Evolutionary conservation across 2,113 vertebrate genomes (phyloP), one percentile per base, ranked within the genome.

Genomic region (Antigone vipio): DNA sequence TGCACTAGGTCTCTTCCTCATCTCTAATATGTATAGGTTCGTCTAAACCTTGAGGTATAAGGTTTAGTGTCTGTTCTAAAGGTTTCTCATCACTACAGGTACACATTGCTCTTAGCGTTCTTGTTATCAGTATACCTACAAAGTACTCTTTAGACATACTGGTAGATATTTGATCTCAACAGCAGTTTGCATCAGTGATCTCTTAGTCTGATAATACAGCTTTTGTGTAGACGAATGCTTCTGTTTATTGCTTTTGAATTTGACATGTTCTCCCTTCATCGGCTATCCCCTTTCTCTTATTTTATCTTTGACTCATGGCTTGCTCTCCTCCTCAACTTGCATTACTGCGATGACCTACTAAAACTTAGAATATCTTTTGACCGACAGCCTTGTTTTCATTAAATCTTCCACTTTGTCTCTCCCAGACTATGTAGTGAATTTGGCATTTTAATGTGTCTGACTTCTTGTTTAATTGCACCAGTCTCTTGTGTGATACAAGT

Each of bases 401-500:
- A 94, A 88, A 68, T 77, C 79, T 47, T 84, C 26, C 13, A 9
- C 63, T 55, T 83, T 9, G 5, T 79, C 56, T 88, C 49, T 78
- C 58, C 73, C 66, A 79, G 67, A 58, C 40, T 77, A 3, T n/a
- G 23, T 35, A 84, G 53, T 40, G 67, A 78, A 81, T 92, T 88
- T 97, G 73, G 45, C 78, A 72, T 92, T 94, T 95, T 85, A 93
- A 56, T 59, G 6, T 76, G 13, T 92, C 85, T 90, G 45, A 85
- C 55, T 62, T 64, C 58, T 78, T 71, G 21, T 88, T 93, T 95
- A 95, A 79, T 92, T 76, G 63, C 42, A 32, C 6, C 7, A 67
- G 45, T 59, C 53, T 88, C 67, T 83, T 55, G 53, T 67, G 45
- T 69, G 71, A 72, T 87, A 12, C 15, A 53, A 55, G 35, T 73